Conservation (phyloP, 2,888 invertebrate species). For the Cosmorhoe ocellata region DNA sequence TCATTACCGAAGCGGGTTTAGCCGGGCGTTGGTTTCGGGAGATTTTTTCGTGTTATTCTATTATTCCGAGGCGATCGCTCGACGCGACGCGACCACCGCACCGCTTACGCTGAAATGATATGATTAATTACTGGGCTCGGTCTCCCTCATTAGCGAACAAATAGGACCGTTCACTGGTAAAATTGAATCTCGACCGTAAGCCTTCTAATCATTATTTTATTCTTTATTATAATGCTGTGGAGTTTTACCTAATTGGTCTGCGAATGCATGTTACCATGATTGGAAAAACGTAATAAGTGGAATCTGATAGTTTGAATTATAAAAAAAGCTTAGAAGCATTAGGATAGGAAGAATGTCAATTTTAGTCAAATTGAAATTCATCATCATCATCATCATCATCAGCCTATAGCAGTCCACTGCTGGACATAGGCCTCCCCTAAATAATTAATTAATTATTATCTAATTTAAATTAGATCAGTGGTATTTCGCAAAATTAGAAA, state of each 20-base stretch:
- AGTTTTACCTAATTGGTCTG: conserved; percentile 27
- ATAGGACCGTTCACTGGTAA: conserved; percentile 76
- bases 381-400: too few species aligned
- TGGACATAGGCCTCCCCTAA: too few species aligned
- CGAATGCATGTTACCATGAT: background rate
- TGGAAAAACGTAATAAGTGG: too few species aligned
- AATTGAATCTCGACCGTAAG: conserved; percentile 72
- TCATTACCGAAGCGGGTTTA: conserved; percentile 78
- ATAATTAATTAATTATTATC: too few species aligned
- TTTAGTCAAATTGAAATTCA: too few species aligned
- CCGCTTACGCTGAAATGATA: conserved; percentile 78
- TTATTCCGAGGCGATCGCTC: conserved; percentile 74
- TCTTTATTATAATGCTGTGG: conserved; percentile 49
- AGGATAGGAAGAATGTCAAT: too few species aligned
- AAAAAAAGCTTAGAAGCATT: too few species aligned
- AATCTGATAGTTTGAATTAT: too few species aligned
- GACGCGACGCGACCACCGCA: conserved; percentile 62
- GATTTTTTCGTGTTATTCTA: conserved; percentile 73
- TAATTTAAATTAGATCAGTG: too few species aligned
- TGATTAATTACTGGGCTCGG: conserved; percentile 77
- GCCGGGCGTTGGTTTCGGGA: conserved; percentile 69
- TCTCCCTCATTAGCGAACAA: conserved; percentile 78
- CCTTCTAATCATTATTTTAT: conserved; percentile 69
- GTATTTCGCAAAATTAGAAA: too few species aligned
- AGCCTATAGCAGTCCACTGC: too few species aligned